Evolutionary conservation across 2,113 vertebrate genomes (phyloP), one percentile per base, ranked within the genome.

Genomic region (Notarius quadriscutis): DNA sequence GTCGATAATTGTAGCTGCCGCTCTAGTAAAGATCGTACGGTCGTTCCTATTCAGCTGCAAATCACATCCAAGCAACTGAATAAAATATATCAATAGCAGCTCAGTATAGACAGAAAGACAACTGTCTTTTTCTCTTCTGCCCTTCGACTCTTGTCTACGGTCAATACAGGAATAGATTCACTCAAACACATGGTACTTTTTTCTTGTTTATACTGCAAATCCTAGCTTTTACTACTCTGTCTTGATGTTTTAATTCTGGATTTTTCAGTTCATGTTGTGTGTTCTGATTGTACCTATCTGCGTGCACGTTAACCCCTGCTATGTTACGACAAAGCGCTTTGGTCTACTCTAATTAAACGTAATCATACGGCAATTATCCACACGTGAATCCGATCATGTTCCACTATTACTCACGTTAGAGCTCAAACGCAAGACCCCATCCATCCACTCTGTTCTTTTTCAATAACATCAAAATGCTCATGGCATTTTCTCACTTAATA

Each of bases 401-500:
- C 48, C 20, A 15, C 5, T 25, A 27, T 18, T 9, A 58, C 58
- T 82, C 79, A 81, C 0, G 27, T 80, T 80, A 18, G 53, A 58
- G 58, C 30, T 63, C 57, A 20, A 62, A 48, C 55, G 11, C 55
- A 34, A 30, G 55, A 30, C 20, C n/a, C 14, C 15, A 58, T 80
- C 57, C 79, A 48, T 80, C 78, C 74, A 30, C 25, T 53, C 17
- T 63, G 65, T 25, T 83, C 22, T 41, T 22, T 18, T 67, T 27
- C 25, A 83, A 83, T 83, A 67, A 25, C 53, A 17, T 85, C 30
- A 41, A 18, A 60, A 60, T 8, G 67, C 67, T 71, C 48, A 30
- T 86, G 78, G 53, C 30, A 72, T 82, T 81, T 82, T 41, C 65
- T 72, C 27, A 57, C 22, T 51, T 82, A 62, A 74, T 82, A 62